These are phyloP conservation scores for Ryuthela nishihirai DNA, from an alignment of 2,888 invertebrate species.

Conservation along the genomic window DNA sequence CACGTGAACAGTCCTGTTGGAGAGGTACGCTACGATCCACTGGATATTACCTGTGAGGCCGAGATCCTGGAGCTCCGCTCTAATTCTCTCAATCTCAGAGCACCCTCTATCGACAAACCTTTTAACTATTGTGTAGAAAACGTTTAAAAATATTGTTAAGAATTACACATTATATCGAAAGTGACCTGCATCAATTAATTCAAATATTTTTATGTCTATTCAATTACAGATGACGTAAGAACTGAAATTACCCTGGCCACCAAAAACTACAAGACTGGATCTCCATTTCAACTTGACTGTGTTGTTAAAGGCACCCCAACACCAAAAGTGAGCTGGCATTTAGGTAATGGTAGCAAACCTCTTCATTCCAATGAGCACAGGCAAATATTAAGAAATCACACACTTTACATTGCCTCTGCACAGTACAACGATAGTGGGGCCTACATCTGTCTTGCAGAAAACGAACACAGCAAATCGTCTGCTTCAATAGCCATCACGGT, in stretches of 20 bases:
- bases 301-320: constrained; percentile 46
- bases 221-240: constrained; percentile 45
- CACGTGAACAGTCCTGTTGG: too few species aligned
- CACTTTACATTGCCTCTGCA: constrained; percentile 64
- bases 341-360: constrained; percentile 33
- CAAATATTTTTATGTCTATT: too few species aligned
- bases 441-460: constrained; percentile 79
- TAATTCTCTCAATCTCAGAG: too few species aligned
- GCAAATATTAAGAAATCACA: constrained; percentile 55
- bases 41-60: too few species aligned
- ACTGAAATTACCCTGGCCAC: constrained; percentile 46
- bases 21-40: too few species aligned
- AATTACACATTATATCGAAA: too few species aligned
- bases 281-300: constrained; percentile 47
- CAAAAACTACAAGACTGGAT: constrained; percentile 45
- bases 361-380: constrained; percentile 39
- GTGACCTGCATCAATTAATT: too few species aligned
- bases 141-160: too few species aligned
- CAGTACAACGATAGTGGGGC: constrained; percentile 67
- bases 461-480: constrained; percentile 62
- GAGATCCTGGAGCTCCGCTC: too few species aligned
- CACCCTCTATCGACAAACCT: too few species aligned
- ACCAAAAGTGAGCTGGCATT: constrained; percentile 46
- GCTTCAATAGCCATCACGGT: constrained; percentile 66
- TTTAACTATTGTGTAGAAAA: too few species aligned